Evolutionary conservation across 1,140 invertebrate genomes (phyloP).

Genomic region (Panulirus ornatus): DNA sequence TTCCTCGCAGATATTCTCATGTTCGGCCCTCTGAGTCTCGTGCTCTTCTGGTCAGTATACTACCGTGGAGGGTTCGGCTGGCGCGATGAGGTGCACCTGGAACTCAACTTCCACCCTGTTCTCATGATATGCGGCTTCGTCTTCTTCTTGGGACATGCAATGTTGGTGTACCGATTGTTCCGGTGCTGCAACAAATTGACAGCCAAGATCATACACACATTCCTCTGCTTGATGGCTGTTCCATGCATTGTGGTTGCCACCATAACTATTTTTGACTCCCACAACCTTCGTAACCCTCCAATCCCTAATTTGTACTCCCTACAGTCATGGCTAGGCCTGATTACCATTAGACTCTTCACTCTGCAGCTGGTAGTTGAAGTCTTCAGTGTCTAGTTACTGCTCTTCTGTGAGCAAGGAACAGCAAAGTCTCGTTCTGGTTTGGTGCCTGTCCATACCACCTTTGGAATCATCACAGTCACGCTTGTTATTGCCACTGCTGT

Average conservation of each 20-base stretch:
- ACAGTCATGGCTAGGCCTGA: slow-evolving; percentile 91
- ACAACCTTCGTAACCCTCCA: slow-evolving; percentile 83
- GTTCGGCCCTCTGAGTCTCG: slow-evolving; percentile 85
- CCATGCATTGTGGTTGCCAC: slow-evolving; percentile 89
- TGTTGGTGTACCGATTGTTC: slow-evolving; percentile 89
- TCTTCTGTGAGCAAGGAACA: slow-evolving; percentile 90
- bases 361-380: slow-evolving; percentile 90
- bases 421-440: slow-evolving; percentile 86
- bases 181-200: slow-evolving; percentile 89
- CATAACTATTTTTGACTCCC: slow-evolving; percentile 86
- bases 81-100: slow-evolving; percentile 84
- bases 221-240: slow-evolving; percentile 88
- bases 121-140: slow-evolving; percentile 91
- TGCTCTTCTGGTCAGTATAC: slow-evolving; percentile 89
- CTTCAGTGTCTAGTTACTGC: slow-evolving; percentile 89
- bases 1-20: slow-evolving; percentile 86
- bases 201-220: slow-evolving; percentile 89
- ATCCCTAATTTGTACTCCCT: slow-evolving; percentile 90
- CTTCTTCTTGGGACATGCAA: slow-evolving; percentile 90
- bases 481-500: slow-evolving; percentile 87
- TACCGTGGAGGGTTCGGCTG: slow-evolving; percentile 88
- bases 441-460: slow-evolving; percentile 89
- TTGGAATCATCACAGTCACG: slow-evolving; percentile 89
- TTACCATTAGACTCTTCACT: slow-evolving; percentile 89
- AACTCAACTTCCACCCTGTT: slow-evolving; percentile 91